These are phyloP conservation scores for Bambusicola thoracicus DNA, from an alignment of 2,113 vertebrate species.

Conservation along the genomic window DNA sequence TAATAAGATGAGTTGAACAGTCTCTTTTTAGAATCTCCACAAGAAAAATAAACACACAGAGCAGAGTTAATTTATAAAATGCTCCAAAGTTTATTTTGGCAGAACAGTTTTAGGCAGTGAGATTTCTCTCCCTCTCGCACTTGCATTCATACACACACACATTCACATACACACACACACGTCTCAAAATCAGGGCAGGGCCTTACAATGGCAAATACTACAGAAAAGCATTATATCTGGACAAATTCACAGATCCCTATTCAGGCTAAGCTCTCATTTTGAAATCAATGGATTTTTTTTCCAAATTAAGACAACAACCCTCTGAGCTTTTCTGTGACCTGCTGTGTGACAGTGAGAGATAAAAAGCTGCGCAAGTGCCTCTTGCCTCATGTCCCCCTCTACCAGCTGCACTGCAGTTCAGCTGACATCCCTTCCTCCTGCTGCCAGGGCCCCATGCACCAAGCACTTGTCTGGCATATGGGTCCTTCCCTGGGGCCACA, in stretches of 20 bases:
- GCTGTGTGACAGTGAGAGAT: neutral
- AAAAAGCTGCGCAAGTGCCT: neutral
- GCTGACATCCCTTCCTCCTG: accelerated
- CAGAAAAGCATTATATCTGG: neutral
- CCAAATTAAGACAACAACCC: neutral
- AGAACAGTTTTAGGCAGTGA: constrained; percentile 63
- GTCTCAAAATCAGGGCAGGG: neutral
- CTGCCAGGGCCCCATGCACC: neutral
- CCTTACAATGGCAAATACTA: constrained; percentile 16
- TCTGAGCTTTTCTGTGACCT: neutral
- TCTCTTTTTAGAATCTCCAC: constrained; percentile 74
- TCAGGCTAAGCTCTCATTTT: constrained; percentile 2
- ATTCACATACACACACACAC: neutral
- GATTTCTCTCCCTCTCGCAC: constrained; percentile 54
- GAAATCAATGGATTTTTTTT: neutral
- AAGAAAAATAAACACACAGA: constrained; percentile 78
- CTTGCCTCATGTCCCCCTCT: neutral
- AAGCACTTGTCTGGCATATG: neutral
- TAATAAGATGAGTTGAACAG: constrained; percentile 68
- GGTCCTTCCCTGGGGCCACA: neutral
- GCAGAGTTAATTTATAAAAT: constrained; percentile 80
- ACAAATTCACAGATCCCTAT: neutral
- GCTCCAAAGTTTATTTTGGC: constrained; percentile 74
- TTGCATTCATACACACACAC: neutral
- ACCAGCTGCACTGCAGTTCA: accelerated